phyloP scores from a whole-genome alignment of 2,113 vertebrate genomes.

The Lagopus leucura region DNA sequence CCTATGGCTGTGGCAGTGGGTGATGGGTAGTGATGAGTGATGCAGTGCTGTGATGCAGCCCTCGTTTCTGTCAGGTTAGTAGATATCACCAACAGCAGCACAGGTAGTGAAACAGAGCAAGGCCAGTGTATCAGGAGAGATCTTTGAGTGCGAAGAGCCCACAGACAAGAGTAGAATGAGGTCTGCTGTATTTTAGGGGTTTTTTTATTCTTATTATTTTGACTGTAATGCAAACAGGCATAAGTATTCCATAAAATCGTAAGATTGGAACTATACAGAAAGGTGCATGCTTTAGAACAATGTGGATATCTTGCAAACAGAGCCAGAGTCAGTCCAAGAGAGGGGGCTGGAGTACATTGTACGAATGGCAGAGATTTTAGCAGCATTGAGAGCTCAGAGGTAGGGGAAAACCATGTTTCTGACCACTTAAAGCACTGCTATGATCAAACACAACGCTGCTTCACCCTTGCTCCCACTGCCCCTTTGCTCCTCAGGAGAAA shows the following conservation, averaged over 20 bases:
- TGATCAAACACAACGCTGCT: not conserved
- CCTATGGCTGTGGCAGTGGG: not conserved
- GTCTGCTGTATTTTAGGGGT: not conserved
- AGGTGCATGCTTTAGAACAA: slow-evolving; percentile 77
- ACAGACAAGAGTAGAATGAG: not conserved
- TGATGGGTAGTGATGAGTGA: not conserved
- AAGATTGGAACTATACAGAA: slow-evolving; percentile 73
- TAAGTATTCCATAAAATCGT: slow-evolving; percentile 77
- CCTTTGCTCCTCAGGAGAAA: not conserved
- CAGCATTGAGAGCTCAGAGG: slow-evolving; percentile 76
- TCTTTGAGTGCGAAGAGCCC: not conserved
- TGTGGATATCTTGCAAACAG: slow-evolving; percentile 67
- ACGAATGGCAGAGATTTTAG: slow-evolving; percentile 64
- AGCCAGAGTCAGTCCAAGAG: slow-evolving; percentile 54
- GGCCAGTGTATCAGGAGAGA: not conserved
- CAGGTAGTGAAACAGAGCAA: not conserved
- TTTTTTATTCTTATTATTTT: slow-evolving; percentile 74
- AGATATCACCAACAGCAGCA: not conserved
- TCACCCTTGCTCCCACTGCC: not conserved
- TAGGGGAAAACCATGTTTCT: slow-evolving; percentile 57
- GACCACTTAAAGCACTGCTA: slow-evolving; percentile 57
- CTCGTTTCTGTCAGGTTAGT: not conserved
- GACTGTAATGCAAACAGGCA: slow-evolving; percentile 83
- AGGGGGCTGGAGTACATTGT: slow-evolving; percentile 62
- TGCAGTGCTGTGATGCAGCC: not conserved